A percentile compares a stretch with the other conserved stretches of the same genome.
Evolutionary conservation across 2,113 vertebrate genomes (phyloP).

Genomic region (Notothenia coriiceps): DNA sequence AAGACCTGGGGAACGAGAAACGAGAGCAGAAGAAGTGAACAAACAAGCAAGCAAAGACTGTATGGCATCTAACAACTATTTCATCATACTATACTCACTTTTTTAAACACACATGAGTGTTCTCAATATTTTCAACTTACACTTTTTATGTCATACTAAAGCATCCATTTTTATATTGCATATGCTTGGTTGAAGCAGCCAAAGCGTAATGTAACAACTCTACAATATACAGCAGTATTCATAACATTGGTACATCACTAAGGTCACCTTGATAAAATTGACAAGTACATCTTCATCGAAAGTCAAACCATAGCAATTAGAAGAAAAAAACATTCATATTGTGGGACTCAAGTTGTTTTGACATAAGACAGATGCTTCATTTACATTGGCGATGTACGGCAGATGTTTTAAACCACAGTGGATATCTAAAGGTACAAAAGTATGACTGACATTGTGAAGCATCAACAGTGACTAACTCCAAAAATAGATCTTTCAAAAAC

Average conservation of each 20-base stretch:
- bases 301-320: neutral
- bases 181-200: neutral
- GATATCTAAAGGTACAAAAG: slow-evolving; percentile 14
- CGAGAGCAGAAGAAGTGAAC: too few species aligned
- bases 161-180: slow-evolving; percentile 2
- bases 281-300: neutral
- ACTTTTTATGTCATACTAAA: neutral
- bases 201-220: neutral
- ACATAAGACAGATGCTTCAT: slow-evolving; percentile 16
- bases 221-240: neutral
- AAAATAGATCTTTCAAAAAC: neutral
- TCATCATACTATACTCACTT: neutral
- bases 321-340: neutral
- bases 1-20: too few species aligned
- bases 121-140: neutral
- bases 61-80: too few species aligned
- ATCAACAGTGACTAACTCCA: neutral
- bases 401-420: slow-evolving; percentile 4
- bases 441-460: slow-evolving; percentile 28
- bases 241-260: neutral
- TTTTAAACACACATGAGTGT: neutral
- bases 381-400: slow-evolving; percentile 10
- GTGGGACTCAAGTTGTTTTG: neutral
- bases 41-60: too few species aligned
- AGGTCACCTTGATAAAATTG: slow-evolving; percentile 18